Evolutionary conservation across 2,113 vertebrate species (phyloP), one percentile per base, ranked within the genome.

Genomic region (Rhagologus leucostigma): DNA sequence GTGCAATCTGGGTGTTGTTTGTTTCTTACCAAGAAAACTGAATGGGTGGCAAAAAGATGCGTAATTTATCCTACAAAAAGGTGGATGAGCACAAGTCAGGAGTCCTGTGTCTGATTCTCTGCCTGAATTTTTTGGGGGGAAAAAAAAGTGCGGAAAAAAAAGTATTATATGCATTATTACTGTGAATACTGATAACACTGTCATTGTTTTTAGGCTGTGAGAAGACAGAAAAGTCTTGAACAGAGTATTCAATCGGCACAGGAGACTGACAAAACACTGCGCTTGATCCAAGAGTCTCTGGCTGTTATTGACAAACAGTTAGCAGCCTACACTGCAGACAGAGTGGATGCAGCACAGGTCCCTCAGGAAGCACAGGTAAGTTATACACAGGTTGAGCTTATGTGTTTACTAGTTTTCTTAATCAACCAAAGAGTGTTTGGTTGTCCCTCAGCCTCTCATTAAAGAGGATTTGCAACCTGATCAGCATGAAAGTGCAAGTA

Each of bases 321-420:
- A 62, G 84, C 98, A 50, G 96, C 98, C 44, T 99, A 99, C 92
- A 95, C 98, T 95, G 97, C 98, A 13, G 99, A 99, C 96, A 98
- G 99, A 87, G 98, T 99, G 59, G 99, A 99, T n/a, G 99, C 99
- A 86, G 98, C 98, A 52, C 99, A 99, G 94, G 98, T 99, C 87
- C 99, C 99, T 35, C 99, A 99, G 97, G 99, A 99, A 97, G 98
- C 99, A 42, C 99, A 99, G 99, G 99, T 99, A 87, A 96, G 97
- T 90, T 64, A 42, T 14, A 55, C 39, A 42, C 29, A 57, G 26
- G 32, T 90, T 93, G 69, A 83, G 30, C 63, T 89, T 13, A 15
- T 26, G 33, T 77, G n/a, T 41, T 87, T 83, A 55, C 50, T 50
- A 1, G 18, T 88, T 84, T 84, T 77, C 53, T 78, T 26, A 69